Conservation (phyloP, 2,888 invertebrate species). For the Coleophora deauratella region DNA sequence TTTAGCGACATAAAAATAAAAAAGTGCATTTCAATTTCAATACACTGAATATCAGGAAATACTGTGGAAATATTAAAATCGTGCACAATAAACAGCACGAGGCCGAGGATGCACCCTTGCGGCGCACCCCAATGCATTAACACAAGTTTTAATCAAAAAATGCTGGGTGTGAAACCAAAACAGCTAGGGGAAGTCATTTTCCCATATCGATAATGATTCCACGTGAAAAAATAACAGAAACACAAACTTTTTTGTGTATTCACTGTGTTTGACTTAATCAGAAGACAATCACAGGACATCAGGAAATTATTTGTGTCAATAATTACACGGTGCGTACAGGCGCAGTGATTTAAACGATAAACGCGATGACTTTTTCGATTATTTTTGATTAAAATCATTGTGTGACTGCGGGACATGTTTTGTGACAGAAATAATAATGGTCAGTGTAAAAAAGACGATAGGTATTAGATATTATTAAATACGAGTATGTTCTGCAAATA, state of each 20-base stretch:
- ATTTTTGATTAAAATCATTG: conserved; percentile 24
- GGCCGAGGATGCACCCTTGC: conserved; percentile 55
- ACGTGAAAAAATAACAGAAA: conserved; percentile 51
- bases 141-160: conserved; percentile 66
- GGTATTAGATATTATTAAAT: too few species aligned
- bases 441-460: too few species aligned
- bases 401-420: conserved; percentile 1
- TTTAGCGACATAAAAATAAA: too few species aligned
- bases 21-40: not conserved
- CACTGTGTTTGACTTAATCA: conserved; percentile 49
- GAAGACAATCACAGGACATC: conserved; percentile 35
- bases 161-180: conserved; percentile 68
- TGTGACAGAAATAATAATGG: too few species aligned
- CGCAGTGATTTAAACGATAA: conserved; percentile 29
- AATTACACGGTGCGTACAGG: conserved; percentile 42
- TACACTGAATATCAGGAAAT: conserved; percentile 12
- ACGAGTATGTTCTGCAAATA: too few species aligned
- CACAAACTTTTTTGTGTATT: conserved; percentile 41
- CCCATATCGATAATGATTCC: conserved; percentile 68
- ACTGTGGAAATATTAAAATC: conserved; percentile 14
- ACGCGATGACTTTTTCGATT: conserved; percentile 44
- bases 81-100: conserved; percentile 43
- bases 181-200: conserved; percentile 56
- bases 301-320: conserved; percentile 52
- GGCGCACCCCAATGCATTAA: conserved; percentile 55